phyloP scores from a whole-genome alignment of 2,113 vertebrate species.

The Chloroceryle aenea region DNA sequence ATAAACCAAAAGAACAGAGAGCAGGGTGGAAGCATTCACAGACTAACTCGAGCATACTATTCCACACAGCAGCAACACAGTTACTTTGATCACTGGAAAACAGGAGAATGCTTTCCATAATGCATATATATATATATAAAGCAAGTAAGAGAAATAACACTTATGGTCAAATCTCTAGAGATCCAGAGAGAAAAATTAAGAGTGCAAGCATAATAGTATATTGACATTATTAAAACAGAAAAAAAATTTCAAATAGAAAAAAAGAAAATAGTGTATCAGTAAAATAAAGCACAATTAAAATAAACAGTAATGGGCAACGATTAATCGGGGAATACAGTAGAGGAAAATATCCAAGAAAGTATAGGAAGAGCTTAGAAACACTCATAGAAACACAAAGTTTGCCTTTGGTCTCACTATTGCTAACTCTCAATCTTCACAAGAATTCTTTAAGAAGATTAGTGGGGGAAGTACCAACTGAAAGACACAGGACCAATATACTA shows the following conservation, averaged over 20 bases:
- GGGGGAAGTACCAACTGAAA: background rate
- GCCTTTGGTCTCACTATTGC: background rate
- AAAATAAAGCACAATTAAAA: background rate
- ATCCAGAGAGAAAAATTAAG: background rate
- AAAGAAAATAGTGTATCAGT: background rate
- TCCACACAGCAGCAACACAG: accelerated
- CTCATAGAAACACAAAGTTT: background rate
- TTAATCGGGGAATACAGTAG: background rate
- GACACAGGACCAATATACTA: background rate
- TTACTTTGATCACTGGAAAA: background rate
- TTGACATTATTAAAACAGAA: background rate
- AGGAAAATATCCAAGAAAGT: background rate
- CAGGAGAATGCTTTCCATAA: background rate
- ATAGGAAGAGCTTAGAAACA: background rate
- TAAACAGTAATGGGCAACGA: background rate
- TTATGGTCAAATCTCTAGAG: background rate
- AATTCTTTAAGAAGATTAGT: background rate
- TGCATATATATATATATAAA: too few relatives aligned
- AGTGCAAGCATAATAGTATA: background rate
- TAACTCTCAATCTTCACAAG: background rate
- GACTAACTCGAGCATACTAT: background rate
- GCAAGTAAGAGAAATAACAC: background rate
- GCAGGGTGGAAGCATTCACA: background rate
- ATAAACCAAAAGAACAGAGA: background rate
- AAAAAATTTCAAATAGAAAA: background rate